phyloP scores from a whole-genome alignment of 2,888 invertebrate genomes.

The Schizaphis graminum region DNA sequence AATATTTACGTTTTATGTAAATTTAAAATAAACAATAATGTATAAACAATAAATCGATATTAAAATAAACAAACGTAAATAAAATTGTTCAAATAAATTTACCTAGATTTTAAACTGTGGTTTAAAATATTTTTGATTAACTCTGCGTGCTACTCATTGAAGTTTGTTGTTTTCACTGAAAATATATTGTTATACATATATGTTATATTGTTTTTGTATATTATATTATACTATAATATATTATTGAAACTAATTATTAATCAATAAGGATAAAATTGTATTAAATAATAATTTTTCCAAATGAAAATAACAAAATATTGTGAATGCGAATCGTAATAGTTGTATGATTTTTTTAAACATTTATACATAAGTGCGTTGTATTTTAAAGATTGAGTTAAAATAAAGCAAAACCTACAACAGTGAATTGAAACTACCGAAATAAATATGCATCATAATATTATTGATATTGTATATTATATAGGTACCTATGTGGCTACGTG shows the following conservation, averaged over 20 bases:
- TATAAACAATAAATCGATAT: too few species aligned
- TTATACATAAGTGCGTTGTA: background rate
- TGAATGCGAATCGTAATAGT: background rate
- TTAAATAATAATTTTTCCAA: background rate
- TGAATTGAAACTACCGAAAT: background rate
- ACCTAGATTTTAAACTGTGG: too few species aligned
- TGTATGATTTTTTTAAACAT: background rate
- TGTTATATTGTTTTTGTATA: too few species aligned
- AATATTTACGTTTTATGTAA: background rate
- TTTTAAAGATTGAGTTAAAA: background rate
- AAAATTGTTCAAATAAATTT: too few species aligned
- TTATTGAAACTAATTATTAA: background rate
- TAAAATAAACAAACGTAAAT: too few species aligned
- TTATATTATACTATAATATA: too few species aligned
- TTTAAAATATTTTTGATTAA: too few species aligned
- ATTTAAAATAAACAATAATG: background rate
- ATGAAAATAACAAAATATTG: background rate
- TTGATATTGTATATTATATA: too few species aligned
- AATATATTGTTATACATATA: too few species aligned
- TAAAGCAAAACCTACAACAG: background rate
- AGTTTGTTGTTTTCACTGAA: too few species aligned
- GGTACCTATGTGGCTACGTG: too few species aligned
- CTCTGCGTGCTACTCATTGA: too few species aligned
- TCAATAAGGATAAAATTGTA: background rate
- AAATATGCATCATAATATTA: background rate